Evolutionary conservation across 2,113 vertebrate species (phyloP), one percentile per base, ranked within the genome.

Genomic region (Ptyas mucosa): DNA sequence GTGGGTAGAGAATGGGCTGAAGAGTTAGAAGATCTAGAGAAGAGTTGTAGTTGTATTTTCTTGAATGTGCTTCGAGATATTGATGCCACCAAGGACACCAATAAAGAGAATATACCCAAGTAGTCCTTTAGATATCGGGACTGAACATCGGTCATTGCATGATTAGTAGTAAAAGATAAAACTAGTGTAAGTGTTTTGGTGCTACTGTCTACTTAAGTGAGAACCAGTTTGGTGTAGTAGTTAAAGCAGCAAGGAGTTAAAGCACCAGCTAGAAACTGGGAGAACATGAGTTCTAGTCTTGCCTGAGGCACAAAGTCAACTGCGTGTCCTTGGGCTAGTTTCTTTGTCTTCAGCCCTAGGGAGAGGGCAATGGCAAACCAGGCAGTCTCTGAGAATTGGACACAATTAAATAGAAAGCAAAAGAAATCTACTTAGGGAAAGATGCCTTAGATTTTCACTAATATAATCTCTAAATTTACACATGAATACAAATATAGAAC

Each of bases 391-490:
- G 20, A 57, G 55, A 57, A 21, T 57, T 57, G 55, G 55, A 57
- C 55, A 23, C 55, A 57, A 57, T 21, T 57, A 20, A 57, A 57
- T 23, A 20, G 20, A 57, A 57, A 57, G 20, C 20, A 46, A 57
- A 57, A 57, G 55, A 57, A 57, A 61, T 29, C 24, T 61, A 61
- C 58, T 11, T 4, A 29, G 58, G 58, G 1, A 61, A 61, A 61
- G 58, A 61, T 26, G 58, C 0, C 24, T 61, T 61, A 61, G 58
- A 11, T 61, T 29, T 52, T 53, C 39, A 0, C 90, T 93, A 93
- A 96, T 95, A 92, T 93, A 96, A 57, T 58, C 11, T 95, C 92
- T 91, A 87, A 94, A 94, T 51, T 91, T 95, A 61, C 94, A 95
- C 96, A 91, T 93, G 90, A 95, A 58, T 89, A 88, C 87, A 88